A percentile compares a stretch with the other conserved stretches of the same genome.
These are phyloP conservation scores for Eubucco bourcierii DNA, from an alignment of 2,113 vertebrate species.

Conservation along the genomic window DNA sequence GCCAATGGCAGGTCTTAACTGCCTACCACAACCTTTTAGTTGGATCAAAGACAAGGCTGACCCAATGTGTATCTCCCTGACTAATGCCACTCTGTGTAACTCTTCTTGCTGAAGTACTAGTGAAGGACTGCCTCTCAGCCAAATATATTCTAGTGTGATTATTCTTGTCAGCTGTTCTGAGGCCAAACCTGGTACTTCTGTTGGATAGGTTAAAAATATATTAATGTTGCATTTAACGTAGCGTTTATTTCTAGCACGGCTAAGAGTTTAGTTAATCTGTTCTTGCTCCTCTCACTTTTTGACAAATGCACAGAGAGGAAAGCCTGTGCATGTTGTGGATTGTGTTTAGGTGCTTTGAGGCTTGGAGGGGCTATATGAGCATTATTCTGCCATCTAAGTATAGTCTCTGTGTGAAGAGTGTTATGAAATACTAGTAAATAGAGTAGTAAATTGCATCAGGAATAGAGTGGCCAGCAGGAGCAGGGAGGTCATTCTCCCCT, in stretches of 20 bases:
- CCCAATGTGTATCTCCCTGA: neutral
- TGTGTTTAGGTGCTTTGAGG: neutral
- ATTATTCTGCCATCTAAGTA: neutral
- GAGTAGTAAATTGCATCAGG: no score
- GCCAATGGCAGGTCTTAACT: neutral
- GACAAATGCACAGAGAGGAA: neutral
- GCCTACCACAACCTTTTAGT: neutral
- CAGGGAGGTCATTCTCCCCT: no score
- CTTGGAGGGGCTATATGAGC: neutral
- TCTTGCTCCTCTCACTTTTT: rapidly evolving
- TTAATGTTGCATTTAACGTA: neutral
- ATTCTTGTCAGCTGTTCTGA: neutral
- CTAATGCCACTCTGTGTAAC: neutral
- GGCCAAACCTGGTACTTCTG: neutral
- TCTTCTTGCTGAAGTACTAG: neutral
- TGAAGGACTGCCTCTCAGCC: neutral
- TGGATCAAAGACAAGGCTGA: neutral
- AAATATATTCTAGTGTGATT: neutral
- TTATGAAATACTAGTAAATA: neutral
- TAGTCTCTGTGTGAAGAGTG: neutral
- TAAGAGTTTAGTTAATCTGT: neutral
- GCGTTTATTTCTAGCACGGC: neutral
- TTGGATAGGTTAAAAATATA: neutral
- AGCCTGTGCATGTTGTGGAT: neutral
- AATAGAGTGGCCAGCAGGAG: no score